phyloP scores from a whole-genome alignment of 2,113 vertebrate species.

The Tragulus kanchil region DNA sequence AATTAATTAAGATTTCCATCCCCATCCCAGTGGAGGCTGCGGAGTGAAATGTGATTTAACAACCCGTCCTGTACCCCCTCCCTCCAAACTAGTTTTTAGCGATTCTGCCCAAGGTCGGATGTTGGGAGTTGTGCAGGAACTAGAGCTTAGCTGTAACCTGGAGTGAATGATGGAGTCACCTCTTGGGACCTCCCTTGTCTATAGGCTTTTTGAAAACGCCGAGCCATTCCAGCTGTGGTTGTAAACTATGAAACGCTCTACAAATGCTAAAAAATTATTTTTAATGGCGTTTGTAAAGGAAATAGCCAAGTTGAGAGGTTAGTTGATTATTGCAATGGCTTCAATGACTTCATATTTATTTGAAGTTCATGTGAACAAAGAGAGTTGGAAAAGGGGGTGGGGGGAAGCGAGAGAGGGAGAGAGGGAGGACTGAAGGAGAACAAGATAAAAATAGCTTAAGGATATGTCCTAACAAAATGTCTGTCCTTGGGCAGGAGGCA shows the following conservation, averaged over 20 bases:
- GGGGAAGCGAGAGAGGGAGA: background rate
- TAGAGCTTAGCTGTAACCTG: background rate
- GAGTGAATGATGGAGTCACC: background rate
- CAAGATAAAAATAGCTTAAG: conserved; percentile 74
- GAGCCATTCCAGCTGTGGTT: background rate
- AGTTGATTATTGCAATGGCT: background rate
- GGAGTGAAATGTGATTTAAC: background rate
- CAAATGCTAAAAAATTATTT: background rate
- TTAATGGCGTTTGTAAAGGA: background rate
- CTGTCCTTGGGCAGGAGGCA: conserved; percentile 63
- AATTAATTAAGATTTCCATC: background rate
- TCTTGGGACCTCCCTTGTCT: background rate
- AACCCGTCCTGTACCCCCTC: background rate
- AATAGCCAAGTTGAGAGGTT: background rate
- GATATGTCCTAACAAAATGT: conserved; percentile 59
- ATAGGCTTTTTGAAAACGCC: background rate
- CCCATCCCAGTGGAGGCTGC: background rate
- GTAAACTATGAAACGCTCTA: background rate
- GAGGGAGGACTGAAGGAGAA: conserved; percentile 22
- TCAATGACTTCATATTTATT: conserved; percentile 47
- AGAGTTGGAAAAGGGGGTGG: background rate
- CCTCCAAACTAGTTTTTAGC: background rate
- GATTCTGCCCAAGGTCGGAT: background rate
- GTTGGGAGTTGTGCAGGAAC: background rate
- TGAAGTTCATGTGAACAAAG: background rate